Base-by-base conservation (phyloP, 2,888 invertebrate species). In the Tubulanus polymorphus region DNA sequence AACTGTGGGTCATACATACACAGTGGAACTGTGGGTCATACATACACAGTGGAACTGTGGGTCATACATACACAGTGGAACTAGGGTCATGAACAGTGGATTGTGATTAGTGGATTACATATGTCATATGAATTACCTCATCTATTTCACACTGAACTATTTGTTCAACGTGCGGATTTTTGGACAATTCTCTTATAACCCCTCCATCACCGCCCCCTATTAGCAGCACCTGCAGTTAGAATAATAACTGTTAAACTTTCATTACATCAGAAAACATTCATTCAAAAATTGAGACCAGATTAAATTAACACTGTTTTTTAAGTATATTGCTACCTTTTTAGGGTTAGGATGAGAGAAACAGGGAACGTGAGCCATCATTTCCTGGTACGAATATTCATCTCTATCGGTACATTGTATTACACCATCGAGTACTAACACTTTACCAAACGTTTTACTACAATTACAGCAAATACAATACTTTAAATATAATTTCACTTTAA, bases 201-300 rank as follows among this genome's bases (percentile, higher is more conserved):
- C 97, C 99, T 0, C 97, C 99, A 80, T 99, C 97, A 0, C 97
- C 99, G 0, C 97, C 99, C 0, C 99, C 97, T 23, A 99, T 92
- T 63, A 97, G 93, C 30, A 97, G 82, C 2, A 93, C 85, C 86
- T 87, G 63, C 1, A 69, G 61, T 54, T 53, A 28, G 54, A 50
- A 41, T 32, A n/a, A n/a, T n/a, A n/a, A n/a, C n/a, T n/a, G n/a
- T n/a, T n/a, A n/a, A n/a, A n/a, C n/a, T n/a, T n/a, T n/a, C n/a
- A n/a, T n/a, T n/a, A n/a, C n/a, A n/a, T n/a, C n/a, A n/a, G n/a
- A n/a, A n/a, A n/a, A n/a, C n/a, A n/a, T n/a, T n/a, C n/a, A n/a
- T n/a, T n/a, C n/a, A n/a, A n/a, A n/a, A n/a, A n/a, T n/a, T n/a
- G n/a, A n/a, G n/a, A 15, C 10, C 37, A 18, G 12, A 12, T 50